Evolutionary conservation across 2,888 invertebrate genomes (phyloP).

Genomic region (Pseudococcus jackbeardsleyi): DNA sequence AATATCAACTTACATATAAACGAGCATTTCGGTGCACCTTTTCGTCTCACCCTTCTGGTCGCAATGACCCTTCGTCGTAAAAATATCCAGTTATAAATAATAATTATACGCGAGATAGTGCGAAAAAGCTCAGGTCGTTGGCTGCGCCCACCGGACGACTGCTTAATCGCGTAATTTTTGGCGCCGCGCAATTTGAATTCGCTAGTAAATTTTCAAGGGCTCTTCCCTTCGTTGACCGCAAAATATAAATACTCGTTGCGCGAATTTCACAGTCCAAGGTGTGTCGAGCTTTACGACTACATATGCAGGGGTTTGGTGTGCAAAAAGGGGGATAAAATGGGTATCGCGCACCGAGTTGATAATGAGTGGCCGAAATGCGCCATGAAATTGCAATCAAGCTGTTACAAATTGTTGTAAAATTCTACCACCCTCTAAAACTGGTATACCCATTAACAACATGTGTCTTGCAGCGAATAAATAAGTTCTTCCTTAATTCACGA

Average conservation of each 20-base stretch:
- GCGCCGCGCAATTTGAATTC: neutral
- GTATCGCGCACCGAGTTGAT: slow-evolving; percentile 26
- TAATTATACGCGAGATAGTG: neutral
- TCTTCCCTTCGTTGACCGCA: neutral
- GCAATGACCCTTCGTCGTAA: neutral
- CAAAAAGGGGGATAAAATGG: neutral
- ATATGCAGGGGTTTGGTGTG: neutral
- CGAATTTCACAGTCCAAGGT: neutral
- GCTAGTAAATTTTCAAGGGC: slow-evolving; percentile 5
- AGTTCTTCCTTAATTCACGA: slow-evolving; percentile 52
- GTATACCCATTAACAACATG: slow-evolving; percentile 52
- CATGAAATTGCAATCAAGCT: slow-evolving; percentile 62
- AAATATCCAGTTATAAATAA: slow-evolving; percentile 27
- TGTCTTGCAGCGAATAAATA: slow-evolving; percentile 51
- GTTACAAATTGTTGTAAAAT: slow-evolving; percentile 60
- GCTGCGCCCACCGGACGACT: neutral
- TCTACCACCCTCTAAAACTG: slow-evolving; percentile 39
- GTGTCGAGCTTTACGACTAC: neutral
- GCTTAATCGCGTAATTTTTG: slow-evolving; percentile 17
- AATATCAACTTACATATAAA: slow-evolving; percentile 39
- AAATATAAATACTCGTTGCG: neutral
- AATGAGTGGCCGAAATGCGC: slow-evolving; percentile 52
- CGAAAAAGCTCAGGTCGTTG: neutral
- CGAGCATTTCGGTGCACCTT: neutral
- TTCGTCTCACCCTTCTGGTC: neutral